Conservation (phyloP, 2,113 vertebrate genomes). For the Pandion haliaetus region DNA sequence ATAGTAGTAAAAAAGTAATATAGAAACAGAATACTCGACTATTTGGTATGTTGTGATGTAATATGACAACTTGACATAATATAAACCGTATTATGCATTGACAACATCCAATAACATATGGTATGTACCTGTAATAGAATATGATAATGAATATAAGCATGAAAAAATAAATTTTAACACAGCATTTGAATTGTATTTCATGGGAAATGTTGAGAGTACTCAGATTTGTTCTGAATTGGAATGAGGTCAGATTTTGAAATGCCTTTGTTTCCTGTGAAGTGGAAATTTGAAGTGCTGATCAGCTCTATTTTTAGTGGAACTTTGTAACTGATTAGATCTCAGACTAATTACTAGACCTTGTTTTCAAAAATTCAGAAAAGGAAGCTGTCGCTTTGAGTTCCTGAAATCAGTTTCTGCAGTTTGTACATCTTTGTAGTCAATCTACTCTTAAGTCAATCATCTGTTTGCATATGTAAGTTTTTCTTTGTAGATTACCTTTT, state of each 20-base stretch:
- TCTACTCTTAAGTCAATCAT: neutral
- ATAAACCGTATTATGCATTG: neutral
- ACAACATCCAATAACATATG: neutral
- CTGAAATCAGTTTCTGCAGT: neutral
- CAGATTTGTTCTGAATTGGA: neutral
- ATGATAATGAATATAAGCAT: neutral
- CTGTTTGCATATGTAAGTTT: neutral
- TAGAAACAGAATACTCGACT: neutral
- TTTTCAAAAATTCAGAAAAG: neutral
- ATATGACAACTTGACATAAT: neutral
- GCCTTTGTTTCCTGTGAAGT: neutral
- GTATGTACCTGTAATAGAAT: neutral
- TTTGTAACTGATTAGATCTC: neutral
- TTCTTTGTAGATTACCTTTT: neutral
- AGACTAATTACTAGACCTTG: neutral
- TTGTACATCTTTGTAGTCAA: neutral
- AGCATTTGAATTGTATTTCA: neutral
- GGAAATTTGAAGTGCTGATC: neutral
- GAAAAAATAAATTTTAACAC: neutral
- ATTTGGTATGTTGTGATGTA: neutral
- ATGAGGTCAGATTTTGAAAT: neutral
- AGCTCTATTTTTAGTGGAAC: neutral
- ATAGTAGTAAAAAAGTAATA: neutral
- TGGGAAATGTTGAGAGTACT: neutral
- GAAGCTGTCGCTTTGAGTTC: neutral